These are phyloP conservation scores for Allophyes oxyacanthae DNA, from an alignment of 2,888 invertebrate genomes.

Conservation along the genomic window DNA sequence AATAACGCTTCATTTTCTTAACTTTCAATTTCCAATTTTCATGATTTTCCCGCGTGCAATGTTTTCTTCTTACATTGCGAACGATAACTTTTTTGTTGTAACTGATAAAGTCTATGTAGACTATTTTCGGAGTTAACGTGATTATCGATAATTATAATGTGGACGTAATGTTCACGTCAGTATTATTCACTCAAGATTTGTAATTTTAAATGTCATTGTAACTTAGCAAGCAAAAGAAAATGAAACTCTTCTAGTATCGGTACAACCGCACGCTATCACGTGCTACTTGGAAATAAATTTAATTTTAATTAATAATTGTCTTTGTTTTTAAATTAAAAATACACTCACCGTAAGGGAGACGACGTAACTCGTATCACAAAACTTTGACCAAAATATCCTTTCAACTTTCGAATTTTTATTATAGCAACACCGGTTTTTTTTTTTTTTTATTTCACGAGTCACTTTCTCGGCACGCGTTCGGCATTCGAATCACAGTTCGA, in stretches of 20 bases:
- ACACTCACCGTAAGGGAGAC: conserved; percentile 78
- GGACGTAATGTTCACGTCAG: conserved; percentile 56
- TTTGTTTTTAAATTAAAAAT: neutral
- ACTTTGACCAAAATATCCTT: conserved; percentile 70
- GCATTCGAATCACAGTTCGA: conserved; percentile 59
- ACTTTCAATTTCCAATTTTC: no score
- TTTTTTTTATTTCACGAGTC: conserved; percentile 67
- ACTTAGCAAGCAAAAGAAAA: conserved; percentile 61
- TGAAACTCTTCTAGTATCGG: conserved; percentile 60
- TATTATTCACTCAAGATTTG: conserved; percentile 53
- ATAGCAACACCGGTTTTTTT: conserved; percentile 68
- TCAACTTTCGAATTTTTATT: conserved; percentile 65
- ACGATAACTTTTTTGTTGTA: neutral
- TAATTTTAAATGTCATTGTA: conserved; percentile 65
- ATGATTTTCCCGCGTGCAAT: neutral
- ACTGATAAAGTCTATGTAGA: conserved; percentile 14
- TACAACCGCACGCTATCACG: conserved; percentile 62
- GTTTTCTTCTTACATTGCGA: neutral
- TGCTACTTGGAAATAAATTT: conserved; percentile 28
- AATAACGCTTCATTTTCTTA: neutral
- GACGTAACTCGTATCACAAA: conserved; percentile 61
- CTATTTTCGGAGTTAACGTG: conserved; percentile 35
- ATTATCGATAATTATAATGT: conserved; percentile 53
- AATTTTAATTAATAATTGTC: conserved; percentile 18
- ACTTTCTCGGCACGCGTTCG: conserved; percentile 70